These are phyloP conservation scores for Hormaphis cornu DNA, from an alignment of 1,140 invertebrate species.

Conservation along the genomic window DNA sequence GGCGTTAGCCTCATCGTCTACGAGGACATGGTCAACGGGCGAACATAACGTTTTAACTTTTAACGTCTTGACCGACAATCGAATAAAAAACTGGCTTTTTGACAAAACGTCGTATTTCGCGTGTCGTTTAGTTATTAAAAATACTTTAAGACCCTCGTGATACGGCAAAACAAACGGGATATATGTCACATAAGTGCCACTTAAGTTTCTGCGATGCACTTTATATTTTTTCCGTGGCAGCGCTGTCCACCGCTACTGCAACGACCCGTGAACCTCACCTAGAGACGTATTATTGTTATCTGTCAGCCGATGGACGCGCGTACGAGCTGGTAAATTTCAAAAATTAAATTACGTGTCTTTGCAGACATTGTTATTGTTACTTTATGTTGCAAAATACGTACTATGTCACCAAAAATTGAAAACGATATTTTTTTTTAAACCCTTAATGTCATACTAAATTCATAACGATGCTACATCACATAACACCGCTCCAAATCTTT, in stretches of 20 bases:
- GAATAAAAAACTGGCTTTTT: not conserved
- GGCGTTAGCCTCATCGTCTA: too few relatives aligned
- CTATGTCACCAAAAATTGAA: too few relatives aligned
- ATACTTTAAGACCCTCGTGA: not conserved
- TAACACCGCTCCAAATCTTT: too few relatives aligned
- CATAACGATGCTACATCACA: too few relatives aligned
- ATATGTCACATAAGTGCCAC: not conserved
- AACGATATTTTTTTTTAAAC: too few relatives aligned
- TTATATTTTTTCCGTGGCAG: not conserved
- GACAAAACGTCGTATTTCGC: conserved; percentile 8
- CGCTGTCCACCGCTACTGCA: too few relatives aligned
- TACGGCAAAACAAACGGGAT: not conserved
- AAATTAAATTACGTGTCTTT: too few relatives aligned
- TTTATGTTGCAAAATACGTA: too few relatives aligned
- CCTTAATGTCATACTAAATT: too few relatives aligned
- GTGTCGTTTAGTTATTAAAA: conserved; percentile 21
- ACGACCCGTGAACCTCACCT: not conserved
- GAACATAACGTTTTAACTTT: not conserved
- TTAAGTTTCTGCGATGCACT: not conserved
- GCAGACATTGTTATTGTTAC: too few relatives aligned
- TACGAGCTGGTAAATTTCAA: too few relatives aligned
- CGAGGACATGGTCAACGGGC: not conserved
- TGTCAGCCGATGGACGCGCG: not conserved
- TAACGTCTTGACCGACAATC: not conserved
- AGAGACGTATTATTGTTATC: not conserved